Evolutionary conservation across 1,140 invertebrate species (phyloP).

Genomic region (Drosophila obscura): DNA sequence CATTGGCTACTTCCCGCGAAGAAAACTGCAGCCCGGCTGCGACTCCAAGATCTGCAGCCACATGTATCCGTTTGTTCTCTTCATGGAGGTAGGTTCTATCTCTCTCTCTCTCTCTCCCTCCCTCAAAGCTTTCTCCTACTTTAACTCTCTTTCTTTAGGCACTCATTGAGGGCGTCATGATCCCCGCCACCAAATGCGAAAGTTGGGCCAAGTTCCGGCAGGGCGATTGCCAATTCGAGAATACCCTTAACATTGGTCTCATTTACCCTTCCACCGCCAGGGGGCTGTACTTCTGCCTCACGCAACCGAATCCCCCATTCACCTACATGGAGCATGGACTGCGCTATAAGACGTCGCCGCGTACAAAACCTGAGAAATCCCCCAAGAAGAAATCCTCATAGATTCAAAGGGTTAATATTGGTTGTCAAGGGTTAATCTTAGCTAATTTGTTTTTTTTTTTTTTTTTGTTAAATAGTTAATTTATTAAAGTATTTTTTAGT

Average conservation of each 20-base stretch:
- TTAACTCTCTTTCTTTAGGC: conserved; percentile 19
- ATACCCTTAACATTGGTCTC: conserved; percentile 72
- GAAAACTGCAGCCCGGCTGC: conserved; percentile 74
- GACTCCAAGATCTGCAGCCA: conserved; percentile 74
- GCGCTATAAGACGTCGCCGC: conserved; percentile 41
- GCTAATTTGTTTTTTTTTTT: conserved; percentile 20
- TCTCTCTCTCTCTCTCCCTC: fast-evolving
- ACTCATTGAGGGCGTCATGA: conserved; percentile 72
- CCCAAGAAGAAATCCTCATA: conserved; percentile 7
- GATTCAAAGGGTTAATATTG: not conserved
- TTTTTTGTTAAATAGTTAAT: conserved; percentile 31
- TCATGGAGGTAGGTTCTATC: conserved; percentile 61
- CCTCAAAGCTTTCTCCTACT: not conserved
- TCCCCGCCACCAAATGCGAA: conserved; percentile 78
- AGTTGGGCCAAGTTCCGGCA: conserved; percentile 76
- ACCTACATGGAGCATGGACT: conserved; percentile 78
- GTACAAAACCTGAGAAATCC: conserved; percentile 15
- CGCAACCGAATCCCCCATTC: conserved; percentile 75
- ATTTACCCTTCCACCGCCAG: conserved; percentile 59
- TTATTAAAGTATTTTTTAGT: conserved; percentile 38
- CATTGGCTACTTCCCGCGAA: conserved; percentile 71
- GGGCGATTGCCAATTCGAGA: conserved; percentile 66
- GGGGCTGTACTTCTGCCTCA: conserved; percentile 74
- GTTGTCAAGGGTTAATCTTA: not conserved
- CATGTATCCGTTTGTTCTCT: conserved; percentile 77